These are phyloP conservation scores for Galaxea fascicularis DNA, from an alignment of 92 coral and sea anemone species.

Conservation along the genomic window DNA sequence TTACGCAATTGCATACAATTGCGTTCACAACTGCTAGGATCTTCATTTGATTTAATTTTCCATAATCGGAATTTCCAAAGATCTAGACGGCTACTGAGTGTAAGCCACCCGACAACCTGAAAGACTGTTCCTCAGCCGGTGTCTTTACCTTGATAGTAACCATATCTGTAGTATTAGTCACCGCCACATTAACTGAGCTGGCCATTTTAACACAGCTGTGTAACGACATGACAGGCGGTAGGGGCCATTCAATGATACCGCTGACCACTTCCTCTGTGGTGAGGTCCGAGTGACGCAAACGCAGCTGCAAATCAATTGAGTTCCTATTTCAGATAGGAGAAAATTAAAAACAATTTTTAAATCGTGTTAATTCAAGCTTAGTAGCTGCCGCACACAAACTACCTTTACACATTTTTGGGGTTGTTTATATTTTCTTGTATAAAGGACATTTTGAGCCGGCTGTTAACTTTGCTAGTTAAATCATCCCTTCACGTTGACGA, in stretches of 20 bases:
- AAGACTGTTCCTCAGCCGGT: not conserved
- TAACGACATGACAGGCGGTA: slow-evolving; percentile 47
- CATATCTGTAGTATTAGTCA: not conserved
- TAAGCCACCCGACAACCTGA: not conserved
- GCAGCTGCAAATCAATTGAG: slow-evolving; percentile 27
- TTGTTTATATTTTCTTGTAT: too few relatives aligned
- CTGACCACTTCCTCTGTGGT: slow-evolving; percentile 52
- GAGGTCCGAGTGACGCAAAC: slow-evolving; percentile 34
- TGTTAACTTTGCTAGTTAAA: too few relatives aligned
- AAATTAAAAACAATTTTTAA: not conserved
- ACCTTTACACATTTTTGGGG: too few relatives aligned
- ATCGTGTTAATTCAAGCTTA: not conserved
- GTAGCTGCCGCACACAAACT: not conserved
- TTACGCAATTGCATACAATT: too few relatives aligned
- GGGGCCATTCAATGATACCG: slow-evolving; percentile 47
- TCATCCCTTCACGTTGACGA: not conserved
- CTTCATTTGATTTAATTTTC: too few relatives aligned
- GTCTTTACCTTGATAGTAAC: slow-evolving; percentile 15
- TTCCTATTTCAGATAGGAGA: slow-evolving; percentile 11
- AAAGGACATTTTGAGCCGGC: not conserved
- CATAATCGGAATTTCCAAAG: too few relatives aligned
- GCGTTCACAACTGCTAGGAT: too few relatives aligned
- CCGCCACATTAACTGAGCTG: slow-evolving; percentile 21
- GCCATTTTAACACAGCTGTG: not conserved
- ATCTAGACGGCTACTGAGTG: too few relatives aligned